Evolutionary conservation across 2,113 vertebrate species (phyloP).

Genomic region (Balaeniceps rex): DNA sequence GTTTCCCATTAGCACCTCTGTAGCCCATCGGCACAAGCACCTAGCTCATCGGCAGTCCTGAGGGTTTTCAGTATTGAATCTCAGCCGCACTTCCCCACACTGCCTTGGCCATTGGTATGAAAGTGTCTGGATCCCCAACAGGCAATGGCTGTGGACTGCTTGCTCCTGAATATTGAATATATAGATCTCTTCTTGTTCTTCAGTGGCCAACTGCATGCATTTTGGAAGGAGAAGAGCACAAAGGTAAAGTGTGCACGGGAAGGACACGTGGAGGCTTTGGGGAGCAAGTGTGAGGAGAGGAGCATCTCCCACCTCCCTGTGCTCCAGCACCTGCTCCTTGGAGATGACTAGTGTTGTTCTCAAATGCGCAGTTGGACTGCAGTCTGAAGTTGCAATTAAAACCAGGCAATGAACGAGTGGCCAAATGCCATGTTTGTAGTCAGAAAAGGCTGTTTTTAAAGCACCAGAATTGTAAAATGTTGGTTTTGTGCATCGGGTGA

Average conservation of each 20-base stretch:
- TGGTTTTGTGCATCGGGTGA: not conserved
- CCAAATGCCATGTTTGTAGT: not conserved
- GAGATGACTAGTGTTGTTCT: not conserved
- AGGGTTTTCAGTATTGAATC: not conserved
- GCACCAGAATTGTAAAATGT: not conserved
- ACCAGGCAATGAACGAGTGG: not conserved
- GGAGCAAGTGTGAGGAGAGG: rapidly evolving
- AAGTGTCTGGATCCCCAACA: not conserved
- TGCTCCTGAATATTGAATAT: not conserved
- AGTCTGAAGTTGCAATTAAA: not conserved
- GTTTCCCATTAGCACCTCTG: not conserved
- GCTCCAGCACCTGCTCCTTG: not conserved
- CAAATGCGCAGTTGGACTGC: not conserved
- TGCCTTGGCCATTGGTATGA: rapidly evolving
- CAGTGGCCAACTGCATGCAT: not conserved
- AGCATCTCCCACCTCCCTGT: not conserved
- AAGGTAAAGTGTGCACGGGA: rapidly evolving
- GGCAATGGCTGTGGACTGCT: not conserved
- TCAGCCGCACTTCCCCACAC: not conserved
- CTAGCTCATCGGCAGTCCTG: rapidly evolving
- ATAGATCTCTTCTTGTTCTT: not conserved
- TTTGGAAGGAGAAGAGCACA: not conserved
- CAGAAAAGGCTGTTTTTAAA: not conserved
- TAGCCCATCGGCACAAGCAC: rapidly evolving
- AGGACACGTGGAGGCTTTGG: not conserved